phyloP scores from a whole-genome alignment of 2,797 vertebrate genomes.

The Austrolebias charrua region DNA sequence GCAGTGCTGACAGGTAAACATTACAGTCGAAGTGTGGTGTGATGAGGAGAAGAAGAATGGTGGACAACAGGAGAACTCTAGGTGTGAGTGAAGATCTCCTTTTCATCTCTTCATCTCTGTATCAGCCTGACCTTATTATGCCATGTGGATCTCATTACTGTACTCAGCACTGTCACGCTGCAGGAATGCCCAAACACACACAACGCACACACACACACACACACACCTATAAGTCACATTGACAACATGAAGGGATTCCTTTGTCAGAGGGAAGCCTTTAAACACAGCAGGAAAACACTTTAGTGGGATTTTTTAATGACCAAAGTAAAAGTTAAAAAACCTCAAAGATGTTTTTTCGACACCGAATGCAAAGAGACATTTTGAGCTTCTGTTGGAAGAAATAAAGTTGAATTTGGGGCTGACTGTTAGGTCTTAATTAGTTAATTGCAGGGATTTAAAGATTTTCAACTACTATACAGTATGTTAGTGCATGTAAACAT shows the following conservation, averaged over 20 bases:
- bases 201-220: no score
- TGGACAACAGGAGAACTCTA: constrained; percentile 2
- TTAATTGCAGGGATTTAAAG: no score
- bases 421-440: no score
- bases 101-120: constrained; percentile 4
- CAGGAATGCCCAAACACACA: constrained; percentile 40
- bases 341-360: background rate
- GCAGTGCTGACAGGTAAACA: background rate
- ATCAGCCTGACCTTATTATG: constrained; percentile 1
- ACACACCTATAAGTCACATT: constrained; percentile 32
- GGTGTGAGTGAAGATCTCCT: constrained; percentile 3
- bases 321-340: constrained; percentile 8
- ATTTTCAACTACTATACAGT: no score
- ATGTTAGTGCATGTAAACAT: no score
- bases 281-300: constrained; percentile 33
- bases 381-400: no score
- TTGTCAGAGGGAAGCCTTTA: constrained; percentile 42
- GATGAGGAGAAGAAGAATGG: constrained; percentile 2
- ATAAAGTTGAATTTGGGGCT: no score
- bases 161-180: constrained; percentile 55
- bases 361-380: no score
- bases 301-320: background rate
- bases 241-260: constrained; percentile 49
- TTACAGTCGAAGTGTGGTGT: constrained; percentile 23
- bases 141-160: constrained; percentile 63